Evolutionary conservation across 2,797 vertebrate genomes (phyloP), one percentile per base, ranked within the genome.

Genomic region (Neosilurus hyrtlii): DNA sequence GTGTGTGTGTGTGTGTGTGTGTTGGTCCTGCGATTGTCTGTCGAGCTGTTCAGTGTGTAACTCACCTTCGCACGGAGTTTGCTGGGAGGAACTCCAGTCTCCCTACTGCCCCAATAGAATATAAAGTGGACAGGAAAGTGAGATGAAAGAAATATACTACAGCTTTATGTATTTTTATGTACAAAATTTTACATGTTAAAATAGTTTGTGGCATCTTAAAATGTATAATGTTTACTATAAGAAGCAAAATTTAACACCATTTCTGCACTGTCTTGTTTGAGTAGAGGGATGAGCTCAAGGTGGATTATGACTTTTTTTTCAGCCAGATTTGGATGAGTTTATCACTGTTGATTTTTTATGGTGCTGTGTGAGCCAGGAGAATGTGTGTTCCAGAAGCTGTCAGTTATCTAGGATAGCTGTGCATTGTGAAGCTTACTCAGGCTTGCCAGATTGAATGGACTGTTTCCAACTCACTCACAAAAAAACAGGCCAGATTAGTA

Each of bases 361-460:
- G 59, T 51, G n/a, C 59, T 61, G 2, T 59, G 26, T 7, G 9
- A 52, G 51, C 70, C 73, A 56, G 65, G 26, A 57, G 24, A 67
- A 37, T 37, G 8, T 59, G 14, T 20, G 52, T 43, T 54, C 65
- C 65, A 80, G 65, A 54, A 59, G 30, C 3, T 12, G 56, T 43
- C 59, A n/a, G 54, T 59, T 57, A 70, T 35, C 20, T 24, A 18
- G n/a, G n/a, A 56, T 24, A 24, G 65, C 66, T 81, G 20, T 70
- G 8, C 15, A 62, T 51, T 81, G 37, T 61, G n/a, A 56, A 24
- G 65, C 30, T 80, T 62, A 26, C 43, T 61, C 68, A 72, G 68
- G n/a, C 57, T 61, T 81, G 80, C 80, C 80, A 81, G 51, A 52
- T 73, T 81, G 57, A 68, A 80, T 68, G 59, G 68, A 30, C 16